These are phyloP conservation scores for Marmota flaviventris DNA, from an alignment of 2,113 vertebrate genomes.

Conservation along the genomic window DNA sequence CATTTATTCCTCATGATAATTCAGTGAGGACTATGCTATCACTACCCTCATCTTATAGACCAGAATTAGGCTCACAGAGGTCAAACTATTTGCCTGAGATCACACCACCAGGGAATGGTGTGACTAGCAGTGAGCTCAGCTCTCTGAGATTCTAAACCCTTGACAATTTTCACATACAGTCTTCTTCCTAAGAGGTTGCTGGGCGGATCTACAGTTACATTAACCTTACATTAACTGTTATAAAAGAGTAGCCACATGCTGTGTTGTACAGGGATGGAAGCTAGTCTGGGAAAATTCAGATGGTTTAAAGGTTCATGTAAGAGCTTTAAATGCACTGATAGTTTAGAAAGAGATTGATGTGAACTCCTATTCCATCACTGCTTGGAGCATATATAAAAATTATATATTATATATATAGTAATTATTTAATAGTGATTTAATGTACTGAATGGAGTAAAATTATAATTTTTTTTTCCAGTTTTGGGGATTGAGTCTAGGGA, in stretches of 20 bases:
- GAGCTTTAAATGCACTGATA: neutral
- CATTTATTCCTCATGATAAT: conserved; percentile 34
- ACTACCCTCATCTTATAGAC: conserved; percentile 9
- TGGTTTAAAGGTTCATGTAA: neutral
- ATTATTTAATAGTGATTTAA: neutral
- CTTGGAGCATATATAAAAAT: neutral
- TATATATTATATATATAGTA: no score
- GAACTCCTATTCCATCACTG: neutral
- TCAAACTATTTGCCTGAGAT: neutral
- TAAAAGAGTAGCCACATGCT: no score
- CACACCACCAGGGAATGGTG: neutral
- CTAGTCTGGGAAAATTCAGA: neutral
- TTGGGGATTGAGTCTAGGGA: neutral
- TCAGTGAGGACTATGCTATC: neutral
- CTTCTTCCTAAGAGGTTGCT: neutral
- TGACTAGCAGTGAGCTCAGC: neutral
- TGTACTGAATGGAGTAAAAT: neutral
- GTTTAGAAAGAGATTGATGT: neutral
- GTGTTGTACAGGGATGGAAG: neutral
- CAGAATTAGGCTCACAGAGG: neutral
- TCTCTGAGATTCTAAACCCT: neutral
- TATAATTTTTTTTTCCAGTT: neutral
- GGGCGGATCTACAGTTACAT: neutral
- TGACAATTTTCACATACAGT: neutral
- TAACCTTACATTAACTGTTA: neutral